Conservation (phyloP, 2,888 invertebrate species). For the Leucozona laternaria region DNA sequence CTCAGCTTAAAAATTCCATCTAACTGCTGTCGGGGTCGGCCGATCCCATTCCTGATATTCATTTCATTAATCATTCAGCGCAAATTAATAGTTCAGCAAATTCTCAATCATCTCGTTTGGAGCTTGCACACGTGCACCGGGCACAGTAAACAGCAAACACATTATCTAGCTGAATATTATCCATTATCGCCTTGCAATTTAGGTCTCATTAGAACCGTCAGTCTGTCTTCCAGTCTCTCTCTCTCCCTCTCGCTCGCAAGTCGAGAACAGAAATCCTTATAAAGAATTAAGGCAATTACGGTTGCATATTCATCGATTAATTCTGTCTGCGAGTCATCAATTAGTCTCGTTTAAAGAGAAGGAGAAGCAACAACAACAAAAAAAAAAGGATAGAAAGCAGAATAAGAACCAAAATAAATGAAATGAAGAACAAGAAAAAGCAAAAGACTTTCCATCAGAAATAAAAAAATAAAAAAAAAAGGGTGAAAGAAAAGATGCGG, state of each 20-base stretch:
- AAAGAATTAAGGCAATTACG: conserved; percentile 68
- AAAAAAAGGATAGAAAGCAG: not conserved
- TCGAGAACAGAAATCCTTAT: conserved; percentile 44
- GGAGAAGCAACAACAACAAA: not conserved
- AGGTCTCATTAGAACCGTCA: conserved; percentile 55
- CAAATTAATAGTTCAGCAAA: conserved; percentile 32
- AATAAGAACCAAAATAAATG: conserved; percentile 20
- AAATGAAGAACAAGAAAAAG: not conserved
- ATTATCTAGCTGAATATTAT: conserved; percentile 40
- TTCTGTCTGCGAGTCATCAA: conserved; percentile 74
- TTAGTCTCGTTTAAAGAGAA: conserved; percentile 53
- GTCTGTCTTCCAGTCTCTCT: conserved; percentile 1
- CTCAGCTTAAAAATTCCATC: conserved; percentile 31
- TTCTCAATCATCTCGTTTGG: not conserved
- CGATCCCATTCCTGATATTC: not conserved
- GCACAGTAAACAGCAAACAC: too few relatives aligned
- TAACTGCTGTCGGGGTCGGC: too few relatives aligned
- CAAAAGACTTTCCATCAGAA: not conserved
- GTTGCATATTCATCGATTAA: conserved; percentile 72
- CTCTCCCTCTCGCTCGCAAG: not conserved
- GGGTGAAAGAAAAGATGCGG: conserved; percentile 24
- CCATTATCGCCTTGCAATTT: conserved; percentile 48
- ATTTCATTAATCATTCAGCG: conserved; percentile 46
- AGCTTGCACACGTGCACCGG: not conserved
- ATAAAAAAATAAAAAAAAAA: not conserved